Conservation (phyloP, 2,113 vertebrate species). For the Ochotona curzoniae region DNA sequence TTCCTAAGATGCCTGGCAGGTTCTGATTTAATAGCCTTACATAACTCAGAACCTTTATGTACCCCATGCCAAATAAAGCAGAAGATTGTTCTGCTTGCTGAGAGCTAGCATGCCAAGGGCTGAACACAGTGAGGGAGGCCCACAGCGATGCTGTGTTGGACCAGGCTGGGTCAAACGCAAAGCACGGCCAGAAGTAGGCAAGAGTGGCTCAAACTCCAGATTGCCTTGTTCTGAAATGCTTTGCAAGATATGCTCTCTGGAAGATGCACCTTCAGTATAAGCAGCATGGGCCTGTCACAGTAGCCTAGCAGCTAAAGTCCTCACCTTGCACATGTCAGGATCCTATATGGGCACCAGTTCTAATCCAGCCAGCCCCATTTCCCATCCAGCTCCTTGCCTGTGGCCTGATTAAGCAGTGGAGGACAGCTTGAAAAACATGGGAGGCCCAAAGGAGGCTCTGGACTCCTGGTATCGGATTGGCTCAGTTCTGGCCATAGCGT, state of each 20-base stretch:
- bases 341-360: too few relatives aligned
- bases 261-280: not conserved
- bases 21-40: constrained; percentile 64
- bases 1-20: constrained; percentile 52
- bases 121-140: not conserved
- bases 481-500: too few relatives aligned
- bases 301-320: too few relatives aligned
- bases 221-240: not conserved
- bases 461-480: too few relatives aligned
- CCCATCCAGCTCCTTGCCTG: too few relatives aligned
- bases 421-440: too few relatives aligned
- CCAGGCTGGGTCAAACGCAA: not conserved
- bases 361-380: too few relatives aligned
- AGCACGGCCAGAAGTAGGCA: not conserved
- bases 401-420: too few relatives aligned
- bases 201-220: not conserved
- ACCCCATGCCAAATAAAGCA: constrained; percentile 41
- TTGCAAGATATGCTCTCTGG: not conserved
- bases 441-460: too few relatives aligned
- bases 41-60: constrained; percentile 46
- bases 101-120: not conserved
- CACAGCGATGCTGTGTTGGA: not conserved
- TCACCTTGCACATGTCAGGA: too few relatives aligned
- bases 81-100: not conserved
- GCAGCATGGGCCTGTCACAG: too few relatives aligned